phyloP scores from a whole-genome alignment of 2,113 vertebrate genomes.

The Bombycilla garrulus region DNA sequence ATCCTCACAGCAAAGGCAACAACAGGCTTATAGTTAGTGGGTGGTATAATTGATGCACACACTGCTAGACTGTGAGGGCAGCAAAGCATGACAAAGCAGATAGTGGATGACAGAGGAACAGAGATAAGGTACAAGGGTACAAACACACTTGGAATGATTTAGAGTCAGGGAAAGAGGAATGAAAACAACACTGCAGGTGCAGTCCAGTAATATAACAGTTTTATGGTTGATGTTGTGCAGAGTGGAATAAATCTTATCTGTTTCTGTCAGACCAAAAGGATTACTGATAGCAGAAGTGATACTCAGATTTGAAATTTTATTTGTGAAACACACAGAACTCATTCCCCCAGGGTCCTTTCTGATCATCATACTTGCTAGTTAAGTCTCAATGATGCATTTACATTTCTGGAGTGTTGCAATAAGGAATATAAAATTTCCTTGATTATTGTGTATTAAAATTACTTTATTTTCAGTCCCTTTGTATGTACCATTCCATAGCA shows the following conservation, averaged over 20 bases:
- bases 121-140: not conserved
- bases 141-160: not conserved
- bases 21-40: not conserved
- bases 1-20: not conserved
- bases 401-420: not conserved
- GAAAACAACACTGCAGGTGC: not conserved
- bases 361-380: not conserved
- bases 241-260: not conserved
- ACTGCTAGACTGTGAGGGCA: not conserved
- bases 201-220: not conserved
- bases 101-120: not conserved
- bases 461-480: not conserved
- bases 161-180: not conserved
- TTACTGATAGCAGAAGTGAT: not conserved
- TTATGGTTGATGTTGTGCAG: not conserved
- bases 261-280: not conserved
- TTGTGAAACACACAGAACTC: not conserved
- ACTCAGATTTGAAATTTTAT: not conserved
- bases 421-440: not conserved
- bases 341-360: not conserved
- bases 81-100: not conserved
- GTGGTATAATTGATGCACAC: not conserved
- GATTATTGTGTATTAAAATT: not conserved
- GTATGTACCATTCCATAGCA: not conserved
- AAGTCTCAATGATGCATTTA: not conserved